Conservation (phyloP, 2,113 vertebrate species). For the Pseudorasbora parva region DNA sequence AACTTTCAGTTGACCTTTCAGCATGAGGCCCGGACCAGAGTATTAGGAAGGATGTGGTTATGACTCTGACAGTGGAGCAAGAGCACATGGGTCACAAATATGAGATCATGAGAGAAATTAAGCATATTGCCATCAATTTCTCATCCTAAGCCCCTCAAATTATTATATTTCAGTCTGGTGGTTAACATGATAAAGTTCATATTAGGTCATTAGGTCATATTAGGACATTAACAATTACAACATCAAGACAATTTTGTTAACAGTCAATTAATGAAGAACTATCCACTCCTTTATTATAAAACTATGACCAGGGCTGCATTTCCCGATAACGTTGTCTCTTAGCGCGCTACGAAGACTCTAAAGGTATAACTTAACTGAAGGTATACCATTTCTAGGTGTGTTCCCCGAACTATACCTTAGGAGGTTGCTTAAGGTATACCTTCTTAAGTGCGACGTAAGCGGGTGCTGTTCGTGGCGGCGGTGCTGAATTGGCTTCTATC, state of each 20-base stretch:
- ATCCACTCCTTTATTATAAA: background rate
- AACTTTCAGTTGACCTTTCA: too few species aligned
- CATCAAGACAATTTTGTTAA: background rate
- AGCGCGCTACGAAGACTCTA: too few species aligned
- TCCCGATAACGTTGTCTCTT: too few species aligned
- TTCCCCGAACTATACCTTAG: too few species aligned
- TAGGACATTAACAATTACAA: background rate
- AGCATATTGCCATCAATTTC: background rate
- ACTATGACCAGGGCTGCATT: too few species aligned
- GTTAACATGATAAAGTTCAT: background rate
- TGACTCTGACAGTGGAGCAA: background rate
- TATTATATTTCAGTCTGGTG: background rate
- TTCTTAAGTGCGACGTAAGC: too few species aligned
- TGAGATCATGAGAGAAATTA: background rate
- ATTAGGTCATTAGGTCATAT: too few species aligned
- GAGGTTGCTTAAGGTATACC: too few species aligned
- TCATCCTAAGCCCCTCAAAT: background rate
- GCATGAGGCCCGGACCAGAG: background rate
- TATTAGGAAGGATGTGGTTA: constrained; percentile 9
- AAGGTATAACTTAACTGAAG: too few species aligned
- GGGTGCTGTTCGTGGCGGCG: too few species aligned
- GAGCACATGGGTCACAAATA: background rate
- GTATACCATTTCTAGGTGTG: too few species aligned
- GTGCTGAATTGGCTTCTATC: too few species aligned
- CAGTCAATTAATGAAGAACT: background rate